Conservation (phyloP, 2,797 vertebrate genomes). For the Crocodylus rhombifer region DNA sequence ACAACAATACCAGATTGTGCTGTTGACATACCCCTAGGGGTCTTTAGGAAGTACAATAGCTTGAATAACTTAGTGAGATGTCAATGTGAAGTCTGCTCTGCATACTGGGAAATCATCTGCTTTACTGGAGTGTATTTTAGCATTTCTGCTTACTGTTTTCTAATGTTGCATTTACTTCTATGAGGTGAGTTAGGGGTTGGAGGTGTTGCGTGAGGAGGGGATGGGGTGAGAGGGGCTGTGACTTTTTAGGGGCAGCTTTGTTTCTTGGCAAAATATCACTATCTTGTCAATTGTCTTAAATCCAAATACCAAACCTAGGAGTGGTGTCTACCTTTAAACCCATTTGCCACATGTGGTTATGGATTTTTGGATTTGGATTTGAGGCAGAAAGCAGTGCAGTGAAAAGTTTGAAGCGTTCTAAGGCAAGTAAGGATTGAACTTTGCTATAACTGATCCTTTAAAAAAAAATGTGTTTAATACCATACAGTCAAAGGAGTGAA, state of each 20-base stretch:
- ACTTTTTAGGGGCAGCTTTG: background rate
- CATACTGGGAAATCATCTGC: background rate
- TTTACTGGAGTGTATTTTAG: background rate
- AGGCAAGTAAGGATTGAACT: background rate
- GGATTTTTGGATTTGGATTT: rapidly evolving
- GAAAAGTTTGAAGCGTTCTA: constrained; percentile 36
- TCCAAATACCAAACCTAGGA: too few species aligned
- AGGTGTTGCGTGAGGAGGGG: background rate
- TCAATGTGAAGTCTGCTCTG: background rate
- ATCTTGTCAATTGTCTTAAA: background rate
- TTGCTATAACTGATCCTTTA: background rate
- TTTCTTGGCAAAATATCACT: background rate
- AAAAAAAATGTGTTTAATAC: background rate
- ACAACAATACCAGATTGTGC: background rate
- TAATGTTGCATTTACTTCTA: background rate
- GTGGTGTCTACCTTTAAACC: too few species aligned
- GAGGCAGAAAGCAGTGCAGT: background rate
- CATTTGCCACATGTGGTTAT: background rate
- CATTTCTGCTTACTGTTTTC: background rate
- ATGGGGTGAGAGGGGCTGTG: background rate
- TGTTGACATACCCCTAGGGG: background rate
- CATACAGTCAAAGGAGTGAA: background rate
- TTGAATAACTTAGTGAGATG: background rate
- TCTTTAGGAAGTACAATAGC: background rate
- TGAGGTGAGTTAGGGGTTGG: background rate